A percentile compares a stretch with the other conserved stretches of the same genome.
phyloP scores from a whole-genome alignment of 2,888 invertebrate genomes.

The Frankliniella fusca region DNA sequence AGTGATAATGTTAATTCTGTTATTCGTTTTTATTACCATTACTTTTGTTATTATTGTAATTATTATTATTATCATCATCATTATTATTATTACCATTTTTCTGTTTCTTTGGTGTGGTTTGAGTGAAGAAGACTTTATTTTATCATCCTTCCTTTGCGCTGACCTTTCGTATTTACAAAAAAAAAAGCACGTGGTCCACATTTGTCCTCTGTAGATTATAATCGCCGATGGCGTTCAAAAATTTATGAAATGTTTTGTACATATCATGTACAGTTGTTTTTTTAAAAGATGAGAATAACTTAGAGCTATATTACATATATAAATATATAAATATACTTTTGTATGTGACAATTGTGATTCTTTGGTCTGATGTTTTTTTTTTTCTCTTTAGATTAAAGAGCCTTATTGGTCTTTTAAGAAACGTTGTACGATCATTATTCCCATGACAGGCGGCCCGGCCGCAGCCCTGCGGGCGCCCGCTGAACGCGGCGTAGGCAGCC shows the following conservation, averaged over 20 bases:
- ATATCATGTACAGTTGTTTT: conserved; percentile 6
- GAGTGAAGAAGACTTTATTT: background rate
- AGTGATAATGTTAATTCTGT: background rate
- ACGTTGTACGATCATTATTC: too few relatives aligned
- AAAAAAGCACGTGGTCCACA: too few relatives aligned
- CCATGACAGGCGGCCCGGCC: background rate
- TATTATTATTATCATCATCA: background rate
- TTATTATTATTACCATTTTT: background rate
- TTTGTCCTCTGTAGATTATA: background rate
- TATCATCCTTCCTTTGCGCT: too few relatives aligned
- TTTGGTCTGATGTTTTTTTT: background rate
- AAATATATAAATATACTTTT: too few relatives aligned
- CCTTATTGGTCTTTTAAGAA: background rate
- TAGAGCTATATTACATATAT: background rate
- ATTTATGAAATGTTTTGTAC: background rate
- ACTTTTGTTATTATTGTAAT: background rate
- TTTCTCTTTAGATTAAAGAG: background rate
- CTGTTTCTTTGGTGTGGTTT: background rate
- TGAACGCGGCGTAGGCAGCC: too few relatives aligned
- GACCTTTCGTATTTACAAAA: too few relatives aligned
- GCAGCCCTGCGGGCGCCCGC: too few relatives aligned
- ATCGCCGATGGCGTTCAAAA: background rate
- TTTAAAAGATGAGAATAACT: background rate
- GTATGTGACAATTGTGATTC: conserved; percentile 5
- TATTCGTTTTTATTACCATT: background rate